A percentile compares a stretch with the other conserved stretches of the same genome.
Evolutionary conservation across 2,113 vertebrate species (phyloP).

Genomic region (Cyanoliseus patagonus): DNA sequence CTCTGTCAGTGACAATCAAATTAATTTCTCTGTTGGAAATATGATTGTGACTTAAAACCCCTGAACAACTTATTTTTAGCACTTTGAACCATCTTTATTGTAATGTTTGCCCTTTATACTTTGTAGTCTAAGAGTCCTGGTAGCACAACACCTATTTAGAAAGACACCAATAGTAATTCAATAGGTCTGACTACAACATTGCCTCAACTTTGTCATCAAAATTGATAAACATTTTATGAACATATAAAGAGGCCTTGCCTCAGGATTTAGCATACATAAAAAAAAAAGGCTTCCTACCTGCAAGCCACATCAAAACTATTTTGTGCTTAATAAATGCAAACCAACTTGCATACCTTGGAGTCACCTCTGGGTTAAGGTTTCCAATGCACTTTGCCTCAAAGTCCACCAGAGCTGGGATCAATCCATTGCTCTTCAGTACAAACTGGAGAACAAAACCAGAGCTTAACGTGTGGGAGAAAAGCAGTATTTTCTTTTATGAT

Average conservation of each 20-base stretch:
- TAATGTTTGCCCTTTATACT: background rate
- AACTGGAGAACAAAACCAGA: background rate
- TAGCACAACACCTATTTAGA: background rate
- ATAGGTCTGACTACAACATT: background rate
- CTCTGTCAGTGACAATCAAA: slow-evolving; percentile 37
- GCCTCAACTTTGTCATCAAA: background rate
- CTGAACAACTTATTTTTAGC: background rate
- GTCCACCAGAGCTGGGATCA: background rate
- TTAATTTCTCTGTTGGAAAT: slow-evolving; percentile 49
- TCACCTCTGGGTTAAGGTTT: background rate
- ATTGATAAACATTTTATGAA: background rate
- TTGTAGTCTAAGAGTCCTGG: background rate
- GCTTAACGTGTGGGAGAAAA: background rate
- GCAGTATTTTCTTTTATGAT: background rate
- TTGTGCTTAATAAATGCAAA: background rate
- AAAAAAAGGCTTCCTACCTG: background rate
- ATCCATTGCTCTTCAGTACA: background rate
- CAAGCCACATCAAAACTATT: background rate
- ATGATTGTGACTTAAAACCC: background rate
- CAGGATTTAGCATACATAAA: background rate
- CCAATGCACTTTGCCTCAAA: background rate
- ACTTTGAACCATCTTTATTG: background rate
- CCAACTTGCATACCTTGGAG: background rate
- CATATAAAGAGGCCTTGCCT: background rate
- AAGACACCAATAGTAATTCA: background rate